These are phyloP conservation scores for Limnothrissa miodon DNA, from an alignment of 2,113 vertebrate species.

Conservation along the genomic window DNA sequence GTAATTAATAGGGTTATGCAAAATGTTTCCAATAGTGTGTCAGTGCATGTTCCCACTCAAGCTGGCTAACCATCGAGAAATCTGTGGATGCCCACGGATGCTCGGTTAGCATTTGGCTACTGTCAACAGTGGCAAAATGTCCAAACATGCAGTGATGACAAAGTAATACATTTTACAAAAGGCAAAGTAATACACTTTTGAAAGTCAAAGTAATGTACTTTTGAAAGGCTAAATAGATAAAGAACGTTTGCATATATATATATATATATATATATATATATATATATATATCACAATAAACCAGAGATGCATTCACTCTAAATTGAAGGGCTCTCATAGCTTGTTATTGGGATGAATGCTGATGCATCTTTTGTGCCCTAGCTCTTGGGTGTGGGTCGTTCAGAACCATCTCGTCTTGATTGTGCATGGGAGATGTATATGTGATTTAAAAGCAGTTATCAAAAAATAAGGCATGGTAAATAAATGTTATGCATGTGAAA, in stretches of 20 bases:
- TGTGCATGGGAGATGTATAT: not conserved
- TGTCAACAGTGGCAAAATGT: not conserved
- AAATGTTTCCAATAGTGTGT: no score
- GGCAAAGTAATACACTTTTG: not conserved
- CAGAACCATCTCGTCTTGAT: no score
- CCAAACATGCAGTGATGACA: not conserved
- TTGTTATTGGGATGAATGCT: not conserved
- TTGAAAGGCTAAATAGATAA: no score
- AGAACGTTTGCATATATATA: no score
- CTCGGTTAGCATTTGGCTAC: not conserved
- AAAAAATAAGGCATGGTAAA: not conserved
- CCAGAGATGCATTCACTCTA: not conserved
- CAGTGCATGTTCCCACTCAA: not conserved
- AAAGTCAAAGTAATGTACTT: not conserved
- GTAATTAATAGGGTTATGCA: not conserved
- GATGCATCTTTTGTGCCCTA: not conserved
- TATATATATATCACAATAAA: no score
- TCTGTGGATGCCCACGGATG: not conserved
- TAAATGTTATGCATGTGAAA: not conserved
- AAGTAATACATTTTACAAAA: no score
- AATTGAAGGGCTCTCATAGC: no score
- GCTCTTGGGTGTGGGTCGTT: no score
- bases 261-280: no score
- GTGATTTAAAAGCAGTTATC: not conserved
- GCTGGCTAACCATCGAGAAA: not conserved